Base-by-base conservation (phyloP, 2,888 invertebrate genomes). In the Drosophila formosana region DNA sequence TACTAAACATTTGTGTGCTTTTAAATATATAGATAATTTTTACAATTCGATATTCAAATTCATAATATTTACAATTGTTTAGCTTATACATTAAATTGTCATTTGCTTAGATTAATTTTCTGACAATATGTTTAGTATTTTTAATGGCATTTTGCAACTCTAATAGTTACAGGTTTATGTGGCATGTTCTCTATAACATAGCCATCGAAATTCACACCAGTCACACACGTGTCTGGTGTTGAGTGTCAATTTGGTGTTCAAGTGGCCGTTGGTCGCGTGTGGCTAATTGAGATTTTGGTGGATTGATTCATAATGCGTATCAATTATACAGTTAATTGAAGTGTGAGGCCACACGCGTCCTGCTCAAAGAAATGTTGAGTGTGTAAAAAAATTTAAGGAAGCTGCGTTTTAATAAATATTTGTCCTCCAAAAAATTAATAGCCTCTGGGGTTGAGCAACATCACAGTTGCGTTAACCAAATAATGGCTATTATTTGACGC, bases 271-370 rank as follows among this genome's bases (percentile, higher is more conserved):
- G 61, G 67, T 46, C 88, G 66, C 82, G 86, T 88, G 88, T 77
- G 63, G 49, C 83, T 75, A 88, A 82, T 82, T 82, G 55, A 32
- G 65, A 58, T 28, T 65, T 64, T 62, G 34, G 7, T 34, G 52
- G 13, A 68, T 56, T 69, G 23, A 68, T 56, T 69, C 63, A 70
- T 70, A 69, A 88, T 74, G 82, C 77, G 57, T 85, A 85, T 82
- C 80, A 82, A 88, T 88, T 88, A 88, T 71, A 41, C 82, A 74
- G 64, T 79, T 79, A 87, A 82, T 78, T 76, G 70, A 84, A 70
- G 62, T 64, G 64, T 50, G 68, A 57, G 52, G 41, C 9, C 37
- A 56, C 41, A 61, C 58, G 51, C 8, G 37, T 52, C 46, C 41
- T 56, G 41, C 32, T 26, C 9, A 47, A 55, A 39, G 34, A 18